These are phyloP conservation scores for Halcyon malimbica DNA, from an alignment of 2,113 vertebrate genomes.

Conservation along the genomic window DNA sequence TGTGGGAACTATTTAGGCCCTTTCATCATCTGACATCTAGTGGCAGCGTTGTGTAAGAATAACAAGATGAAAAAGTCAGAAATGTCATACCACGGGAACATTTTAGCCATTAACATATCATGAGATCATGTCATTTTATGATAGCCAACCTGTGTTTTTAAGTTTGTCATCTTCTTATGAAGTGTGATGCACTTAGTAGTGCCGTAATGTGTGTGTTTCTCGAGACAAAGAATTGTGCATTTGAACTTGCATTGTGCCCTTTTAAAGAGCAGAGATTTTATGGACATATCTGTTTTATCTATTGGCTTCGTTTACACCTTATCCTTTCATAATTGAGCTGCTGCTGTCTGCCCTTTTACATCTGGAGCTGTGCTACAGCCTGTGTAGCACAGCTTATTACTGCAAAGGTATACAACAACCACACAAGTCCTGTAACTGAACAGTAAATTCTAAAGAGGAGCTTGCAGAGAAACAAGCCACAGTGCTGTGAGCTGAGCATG, in stretches of 20 bases:
- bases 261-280: neutral
- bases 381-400: neutral
- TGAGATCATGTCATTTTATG: neutral
- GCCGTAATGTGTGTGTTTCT: neutral
- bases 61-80: neutral
- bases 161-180: neutral
- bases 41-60: neutral
- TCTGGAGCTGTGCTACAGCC: neutral
- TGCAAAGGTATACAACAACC: neutral
- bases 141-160: neutral
- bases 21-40: slow-evolving; percentile 41
- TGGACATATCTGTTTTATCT: neutral
- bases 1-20: fast-evolving
- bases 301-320: neutral
- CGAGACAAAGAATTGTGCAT: neutral
- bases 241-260: neutral
- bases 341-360: neutral
- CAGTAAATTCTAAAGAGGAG: neutral
- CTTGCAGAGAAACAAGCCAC: neutral
- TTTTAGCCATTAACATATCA: neutral
- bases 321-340: neutral
- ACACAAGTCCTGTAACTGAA: neutral
- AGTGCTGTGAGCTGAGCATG: neutral
- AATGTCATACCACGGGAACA: neutral
- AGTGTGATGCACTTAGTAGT: neutral